Evolutionary conservation across 2,888 invertebrate genomes (phyloP).

Genomic region (Polymixis lichenea): DNA sequence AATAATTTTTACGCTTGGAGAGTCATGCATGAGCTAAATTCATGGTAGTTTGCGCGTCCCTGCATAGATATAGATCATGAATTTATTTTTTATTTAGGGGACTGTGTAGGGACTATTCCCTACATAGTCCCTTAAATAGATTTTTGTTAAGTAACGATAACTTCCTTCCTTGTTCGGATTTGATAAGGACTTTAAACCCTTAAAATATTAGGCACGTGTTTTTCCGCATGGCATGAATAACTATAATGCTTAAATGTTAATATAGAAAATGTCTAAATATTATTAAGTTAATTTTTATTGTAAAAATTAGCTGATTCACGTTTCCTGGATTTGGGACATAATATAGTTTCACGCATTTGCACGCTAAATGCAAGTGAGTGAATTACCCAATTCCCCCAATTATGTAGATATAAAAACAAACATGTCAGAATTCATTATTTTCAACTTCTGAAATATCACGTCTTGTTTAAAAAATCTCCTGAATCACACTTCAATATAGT

Average conservation of each 20-base stretch:
- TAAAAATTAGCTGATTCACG: too few relatives aligned
- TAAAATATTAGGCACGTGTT: background rate
- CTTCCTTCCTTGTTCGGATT: conserved; percentile 2
- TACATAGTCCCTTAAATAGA: too few relatives aligned
- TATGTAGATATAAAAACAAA: background rate
- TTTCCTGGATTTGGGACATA: background rate
- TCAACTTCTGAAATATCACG: background rate
- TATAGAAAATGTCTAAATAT: background rate
- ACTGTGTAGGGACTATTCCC: too few relatives aligned
- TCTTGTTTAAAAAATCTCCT: background rate
- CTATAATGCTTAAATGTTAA: background rate
- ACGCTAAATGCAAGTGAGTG: background rate
- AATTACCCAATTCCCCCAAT: too few relatives aligned
- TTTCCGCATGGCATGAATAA: background rate
- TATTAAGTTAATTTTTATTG: background rate
- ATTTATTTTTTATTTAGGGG: too few relatives aligned
- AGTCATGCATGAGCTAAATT: too few relatives aligned
- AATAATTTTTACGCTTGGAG: too few relatives aligned
- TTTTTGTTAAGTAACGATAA: too few relatives aligned
- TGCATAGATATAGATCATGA: too few relatives aligned
- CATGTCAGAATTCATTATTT: background rate
- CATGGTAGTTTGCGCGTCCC: too few relatives aligned
- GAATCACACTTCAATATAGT: background rate
- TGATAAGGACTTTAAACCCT: background rate
- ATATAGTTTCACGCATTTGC: background rate